These are phyloP conservation scores for Aplodontia rufa DNA, from an alignment of 2,113 vertebrate genomes.

Conservation along the genomic window DNA sequence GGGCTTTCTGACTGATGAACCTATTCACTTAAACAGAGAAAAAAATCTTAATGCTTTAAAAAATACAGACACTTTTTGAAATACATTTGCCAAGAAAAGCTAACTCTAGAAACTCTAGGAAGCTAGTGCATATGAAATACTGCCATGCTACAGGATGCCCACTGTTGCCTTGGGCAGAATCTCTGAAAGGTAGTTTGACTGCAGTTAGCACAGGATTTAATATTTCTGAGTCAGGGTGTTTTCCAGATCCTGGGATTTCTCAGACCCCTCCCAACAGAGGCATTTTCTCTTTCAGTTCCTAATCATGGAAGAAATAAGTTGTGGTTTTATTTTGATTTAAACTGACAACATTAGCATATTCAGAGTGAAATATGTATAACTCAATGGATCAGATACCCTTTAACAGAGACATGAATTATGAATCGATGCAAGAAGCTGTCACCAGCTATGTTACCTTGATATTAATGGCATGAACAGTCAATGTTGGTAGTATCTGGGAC, in stretches of 20 bases:
- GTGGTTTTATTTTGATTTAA: constrained; percentile 63
- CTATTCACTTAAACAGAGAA: constrained; percentile 58
- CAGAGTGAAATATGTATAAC: constrained; percentile 55
- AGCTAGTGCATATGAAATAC: neutral
- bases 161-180: neutral
- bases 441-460: constrained; percentile 58
- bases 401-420: constrained; percentile 64
- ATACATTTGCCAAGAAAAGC: constrained; percentile 60
- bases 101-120: neutral
- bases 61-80: constrained; percentile 56
- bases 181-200: neutral
- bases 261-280: neutral
- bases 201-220: neutral
- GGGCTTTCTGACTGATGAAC: constrained; percentile 61
- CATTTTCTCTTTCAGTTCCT: constrained; percentile 50
- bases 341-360: constrained; percentile 66
- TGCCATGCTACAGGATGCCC: neutral
- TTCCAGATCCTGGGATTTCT: constrained; percentile 27
- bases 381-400: constrained; percentile 56
- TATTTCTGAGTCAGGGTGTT: constrained; percentile 38
- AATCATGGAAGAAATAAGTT: constrained; percentile 56
- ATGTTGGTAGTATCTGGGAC: constrained; percentile 34
- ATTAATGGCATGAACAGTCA: constrained; percentile 68
- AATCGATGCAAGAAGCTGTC: constrained; percentile 66
- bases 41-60: constrained; percentile 34